Conservation (phyloP, 2,113 vertebrate species). For the Arvicanthis niloticus region DNA sequence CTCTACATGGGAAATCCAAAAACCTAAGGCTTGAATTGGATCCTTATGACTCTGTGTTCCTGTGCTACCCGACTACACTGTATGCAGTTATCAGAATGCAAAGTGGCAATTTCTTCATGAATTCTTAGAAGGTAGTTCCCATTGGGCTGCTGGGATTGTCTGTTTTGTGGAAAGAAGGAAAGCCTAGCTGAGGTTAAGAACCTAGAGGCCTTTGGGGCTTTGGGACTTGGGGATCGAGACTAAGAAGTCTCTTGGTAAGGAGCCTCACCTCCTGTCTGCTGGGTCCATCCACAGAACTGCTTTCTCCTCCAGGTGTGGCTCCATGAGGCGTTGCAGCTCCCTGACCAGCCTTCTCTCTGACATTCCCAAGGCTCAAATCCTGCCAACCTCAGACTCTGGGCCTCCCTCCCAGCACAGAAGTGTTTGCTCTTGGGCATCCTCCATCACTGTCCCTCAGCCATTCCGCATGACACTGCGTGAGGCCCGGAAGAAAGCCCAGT, state of each 20-base stretch:
- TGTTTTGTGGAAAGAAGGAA: not conserved
- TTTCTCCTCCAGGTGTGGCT: constrained; percentile 78
- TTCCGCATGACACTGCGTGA: constrained; percentile 87
- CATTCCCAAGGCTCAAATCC: constrained; percentile 75
- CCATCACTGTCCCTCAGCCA: constrained; percentile 86
- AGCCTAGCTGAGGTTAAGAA: not conserved
- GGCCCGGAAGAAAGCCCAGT: constrained; percentile 82
- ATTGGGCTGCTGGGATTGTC: not conserved
- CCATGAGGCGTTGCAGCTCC: constrained; percentile 86
- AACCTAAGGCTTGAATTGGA: not conserved
- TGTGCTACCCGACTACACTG: not conserved
- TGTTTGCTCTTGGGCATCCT: constrained; percentile 82
- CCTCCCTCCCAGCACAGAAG: constrained; percentile 79
- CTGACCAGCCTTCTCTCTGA: constrained; percentile 84
- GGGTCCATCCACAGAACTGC: not conserved
- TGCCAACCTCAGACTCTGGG: constrained; percentile 71
- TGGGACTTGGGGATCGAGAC: not conserved
- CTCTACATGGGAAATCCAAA: constrained; percentile 6
- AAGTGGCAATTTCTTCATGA: not conserved
- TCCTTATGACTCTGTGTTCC: not conserved
- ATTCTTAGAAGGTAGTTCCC: not conserved
- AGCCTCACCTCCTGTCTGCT: not conserved
- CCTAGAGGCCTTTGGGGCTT: not conserved
- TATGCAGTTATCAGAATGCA: not conserved
- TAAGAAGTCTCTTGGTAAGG: not conserved